Conservation (phyloP, 2,113 vertebrate species). For the Perca flavescens region DNA sequence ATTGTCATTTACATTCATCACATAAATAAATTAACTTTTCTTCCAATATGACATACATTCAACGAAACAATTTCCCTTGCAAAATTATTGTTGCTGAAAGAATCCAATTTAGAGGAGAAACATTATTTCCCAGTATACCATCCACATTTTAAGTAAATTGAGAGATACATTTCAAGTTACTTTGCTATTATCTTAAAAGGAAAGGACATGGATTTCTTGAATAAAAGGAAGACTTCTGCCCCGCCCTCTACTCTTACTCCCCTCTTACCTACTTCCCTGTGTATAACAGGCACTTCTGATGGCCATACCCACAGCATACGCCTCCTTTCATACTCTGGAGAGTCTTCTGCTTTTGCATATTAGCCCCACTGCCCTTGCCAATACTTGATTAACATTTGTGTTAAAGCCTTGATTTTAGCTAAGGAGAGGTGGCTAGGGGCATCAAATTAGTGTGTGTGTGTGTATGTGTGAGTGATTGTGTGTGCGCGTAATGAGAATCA, state of each 20-base stretch:
- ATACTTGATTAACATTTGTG: slow-evolving; percentile 85
- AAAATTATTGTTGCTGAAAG: not conserved
- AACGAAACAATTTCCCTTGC: not conserved
- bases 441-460: slow-evolving; percentile 71
- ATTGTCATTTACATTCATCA: not conserved
- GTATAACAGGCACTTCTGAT: slow-evolving; percentile 74
- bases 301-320: slow-evolving; percentile 82
- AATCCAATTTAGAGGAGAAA: not conserved
- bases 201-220: slow-evolving; percentile 3
- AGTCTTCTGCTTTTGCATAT: slow-evolving; percentile 83
- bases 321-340: slow-evolving; percentile 83
- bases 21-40: slow-evolving; percentile 7
- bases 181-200: not conserved
- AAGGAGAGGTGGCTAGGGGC: slow-evolving; percentile 79
- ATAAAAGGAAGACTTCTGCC: slow-evolving; percentile 42
- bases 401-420: slow-evolving; percentile 80
- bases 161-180: not conserved
- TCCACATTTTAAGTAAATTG: not conserved
- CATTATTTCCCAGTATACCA: not conserved
- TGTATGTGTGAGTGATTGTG: slow-evolving; percentile 54
- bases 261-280: slow-evolving; percentile 67
- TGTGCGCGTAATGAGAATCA: slow-evolving; percentile 76
- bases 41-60: not conserved
- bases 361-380: slow-evolving; percentile 82
- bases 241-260: slow-evolving; percentile 52